phyloP scores from a whole-genome alignment of 2,888 invertebrate genomes.

The Ctenicera cuprea region DNA sequence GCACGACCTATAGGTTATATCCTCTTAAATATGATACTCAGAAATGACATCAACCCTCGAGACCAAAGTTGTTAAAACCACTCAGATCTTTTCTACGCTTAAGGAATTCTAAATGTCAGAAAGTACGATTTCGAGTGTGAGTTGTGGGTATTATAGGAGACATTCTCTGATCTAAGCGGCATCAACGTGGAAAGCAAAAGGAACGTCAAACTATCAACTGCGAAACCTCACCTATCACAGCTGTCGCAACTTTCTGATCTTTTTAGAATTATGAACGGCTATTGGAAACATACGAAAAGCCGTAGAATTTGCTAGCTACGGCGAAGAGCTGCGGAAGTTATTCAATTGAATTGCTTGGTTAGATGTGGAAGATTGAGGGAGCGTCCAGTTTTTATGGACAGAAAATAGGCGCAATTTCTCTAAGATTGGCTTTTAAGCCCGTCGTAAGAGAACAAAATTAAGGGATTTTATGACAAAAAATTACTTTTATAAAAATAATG shows the following conservation, averaged over 20 bases:
- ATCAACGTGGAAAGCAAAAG: conserved; percentile 7
- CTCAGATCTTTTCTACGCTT: conserved; percentile 18
- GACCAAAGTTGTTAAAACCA: conserved; percentile 29
- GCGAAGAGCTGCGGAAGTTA: not conserved
- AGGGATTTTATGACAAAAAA: too few relatives aligned
- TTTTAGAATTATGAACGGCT: conserved; percentile 15
- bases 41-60: conserved; percentile 6
- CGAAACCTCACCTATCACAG: conserved; percentile 1
- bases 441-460: not conserved
- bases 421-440: not conserved
- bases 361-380: conserved; percentile 18
- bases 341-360: conserved; percentile 10
- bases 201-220: conserved; percentile 19
- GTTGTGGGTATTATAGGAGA: conserved; percentile 19
- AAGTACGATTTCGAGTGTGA: conserved; percentile 15
- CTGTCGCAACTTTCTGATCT: conserved; percentile 15
- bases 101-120: conserved; percentile 27
- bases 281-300: not conserved
- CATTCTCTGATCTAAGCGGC: conserved; percentile 21
- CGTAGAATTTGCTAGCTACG: not conserved
- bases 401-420: conserved; percentile 5
- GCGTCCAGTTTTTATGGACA: conserved; percentile 10
- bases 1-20: not conserved
- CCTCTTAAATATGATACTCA: not conserved
- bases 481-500: too few relatives aligned